phyloP scores from a whole-genome alignment of 2,113 vertebrate species.

The Struthio camelus region DNA sequence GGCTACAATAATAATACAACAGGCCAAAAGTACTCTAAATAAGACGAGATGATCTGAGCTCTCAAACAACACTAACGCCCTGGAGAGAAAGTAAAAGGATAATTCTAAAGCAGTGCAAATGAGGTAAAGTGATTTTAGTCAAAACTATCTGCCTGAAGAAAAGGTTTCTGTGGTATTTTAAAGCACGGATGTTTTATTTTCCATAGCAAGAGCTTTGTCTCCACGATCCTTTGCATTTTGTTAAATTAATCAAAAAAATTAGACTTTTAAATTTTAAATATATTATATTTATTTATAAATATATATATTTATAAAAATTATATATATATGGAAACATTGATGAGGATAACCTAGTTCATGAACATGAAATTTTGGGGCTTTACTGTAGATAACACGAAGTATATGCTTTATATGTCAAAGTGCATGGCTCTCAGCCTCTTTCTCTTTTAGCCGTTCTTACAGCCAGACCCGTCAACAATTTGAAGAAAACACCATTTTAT shows the following conservation, averaged over 20 bases:
- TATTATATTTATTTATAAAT: neutral
- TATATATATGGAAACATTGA: neutral
- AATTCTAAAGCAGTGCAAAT: neutral
- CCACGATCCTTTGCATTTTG: neutral
- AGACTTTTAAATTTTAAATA: neutral
- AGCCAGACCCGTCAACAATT: neutral
- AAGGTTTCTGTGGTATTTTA: neutral
- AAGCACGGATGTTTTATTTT: neutral
- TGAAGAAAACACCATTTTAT: neutral
- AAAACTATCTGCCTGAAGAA: neutral
- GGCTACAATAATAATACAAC: neutral
- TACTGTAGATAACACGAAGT: neutral
- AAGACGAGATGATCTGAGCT: neutral
- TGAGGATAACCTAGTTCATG: neutral
- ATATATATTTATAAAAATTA: neutral
- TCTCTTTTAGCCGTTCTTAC: neutral
- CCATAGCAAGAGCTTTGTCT: neutral
- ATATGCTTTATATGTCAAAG: neutral
- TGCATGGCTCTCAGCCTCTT: accelerated
- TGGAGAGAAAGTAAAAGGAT: neutral
- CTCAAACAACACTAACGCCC: neutral
- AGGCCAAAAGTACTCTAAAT: neutral
- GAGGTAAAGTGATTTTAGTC: neutral
- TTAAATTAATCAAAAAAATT: neutral
- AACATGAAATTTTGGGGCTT: neutral